A percentile compares a stretch with the other conserved stretches of the same genome.
Conservation (phyloP, 2,888 invertebrate genomes). For the Germaria angustata region DNA sequence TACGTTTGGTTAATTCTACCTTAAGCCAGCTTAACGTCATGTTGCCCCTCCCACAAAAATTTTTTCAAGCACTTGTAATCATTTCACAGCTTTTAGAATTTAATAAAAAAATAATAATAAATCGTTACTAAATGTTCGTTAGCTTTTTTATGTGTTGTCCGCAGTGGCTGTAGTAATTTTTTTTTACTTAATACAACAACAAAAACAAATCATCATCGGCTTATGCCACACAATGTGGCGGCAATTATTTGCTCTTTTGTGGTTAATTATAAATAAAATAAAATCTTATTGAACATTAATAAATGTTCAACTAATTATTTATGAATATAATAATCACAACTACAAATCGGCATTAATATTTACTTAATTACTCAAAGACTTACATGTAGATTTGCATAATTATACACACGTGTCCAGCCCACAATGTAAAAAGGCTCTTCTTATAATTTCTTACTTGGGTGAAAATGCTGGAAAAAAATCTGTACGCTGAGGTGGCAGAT, state of each 20-base stretch:
- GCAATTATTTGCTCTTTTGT: slow-evolving; percentile 61
- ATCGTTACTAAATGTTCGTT: too few relatives aligned
- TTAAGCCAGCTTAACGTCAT: too few relatives aligned
- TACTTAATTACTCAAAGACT: background rate
- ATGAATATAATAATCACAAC: slow-evolving; percentile 34
- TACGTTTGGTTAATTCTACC: too few relatives aligned
- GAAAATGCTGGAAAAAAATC: too few relatives aligned
- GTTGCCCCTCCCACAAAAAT: too few relatives aligned
- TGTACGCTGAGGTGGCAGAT: too few relatives aligned
- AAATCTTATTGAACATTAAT: slow-evolving; percentile 49
- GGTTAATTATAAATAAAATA: slow-evolving; percentile 55
- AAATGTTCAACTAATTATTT: slow-evolving; percentile 49
- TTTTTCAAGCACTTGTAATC: too few relatives aligned
- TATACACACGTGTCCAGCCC: background rate
- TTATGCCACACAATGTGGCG: slow-evolving; percentile 50
- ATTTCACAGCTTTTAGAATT: too few relatives aligned
- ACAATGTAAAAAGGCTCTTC: background rate
- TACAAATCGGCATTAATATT: background rate
- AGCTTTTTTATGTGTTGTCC: too few relatives aligned
- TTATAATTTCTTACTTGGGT: too few relatives aligned
- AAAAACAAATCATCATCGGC: slow-evolving; percentile 29
- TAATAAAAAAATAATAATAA: too few relatives aligned
- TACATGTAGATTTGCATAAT: background rate
- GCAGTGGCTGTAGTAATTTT: too few relatives aligned
- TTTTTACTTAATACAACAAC: background rate